These are phyloP conservation scores for Aleiodes testaceus DNA, from an alignment of 2,888 invertebrate genomes.

Conservation along the genomic window DNA sequence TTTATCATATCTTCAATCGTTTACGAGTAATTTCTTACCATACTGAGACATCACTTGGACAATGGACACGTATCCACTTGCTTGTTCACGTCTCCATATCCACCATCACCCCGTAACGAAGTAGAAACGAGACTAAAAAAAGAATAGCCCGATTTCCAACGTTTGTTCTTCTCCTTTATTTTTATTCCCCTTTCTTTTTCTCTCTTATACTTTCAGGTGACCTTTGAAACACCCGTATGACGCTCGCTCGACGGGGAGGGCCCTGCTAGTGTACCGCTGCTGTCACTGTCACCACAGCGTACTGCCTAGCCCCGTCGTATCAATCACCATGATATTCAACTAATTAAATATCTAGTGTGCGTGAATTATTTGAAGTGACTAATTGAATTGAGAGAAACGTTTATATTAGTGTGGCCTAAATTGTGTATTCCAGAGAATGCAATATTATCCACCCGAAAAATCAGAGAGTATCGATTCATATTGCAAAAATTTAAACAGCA, in stretches of 20 bases:
- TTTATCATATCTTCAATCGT: not conserved
- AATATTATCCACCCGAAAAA: too few relatives aligned
- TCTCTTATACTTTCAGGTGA: slow-evolving; percentile 61
- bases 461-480: too few relatives aligned
- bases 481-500: too few relatives aligned
- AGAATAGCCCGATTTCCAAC: not conserved
- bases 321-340: slow-evolving; percentile 31
- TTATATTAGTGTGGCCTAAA: too few relatives aligned
- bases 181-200: not conserved
- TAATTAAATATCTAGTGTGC: slow-evolving; percentile 34
- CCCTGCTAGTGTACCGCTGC: slow-evolving; percentile 66
- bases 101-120: not conserved
- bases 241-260: slow-evolving; percentile 69
- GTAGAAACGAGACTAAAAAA: not conserved
- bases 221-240: slow-evolving; percentile 71
- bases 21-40: not conserved
- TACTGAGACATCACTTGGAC: not conserved
- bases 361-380: slow-evolving; percentile 7
- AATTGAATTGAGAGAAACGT: slow-evolving; percentile 2
- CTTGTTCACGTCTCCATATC: not conserved
- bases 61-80: slow-evolving; percentile 11
- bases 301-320: slow-evolving; percentile 66
- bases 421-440: too few relatives aligned
- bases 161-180: not conserved
- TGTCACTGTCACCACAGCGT: slow-evolving; percentile 65